Base-by-base conservation (phyloP, 2,113 vertebrate genomes). In the Xiphophorus couchianus region DNA sequence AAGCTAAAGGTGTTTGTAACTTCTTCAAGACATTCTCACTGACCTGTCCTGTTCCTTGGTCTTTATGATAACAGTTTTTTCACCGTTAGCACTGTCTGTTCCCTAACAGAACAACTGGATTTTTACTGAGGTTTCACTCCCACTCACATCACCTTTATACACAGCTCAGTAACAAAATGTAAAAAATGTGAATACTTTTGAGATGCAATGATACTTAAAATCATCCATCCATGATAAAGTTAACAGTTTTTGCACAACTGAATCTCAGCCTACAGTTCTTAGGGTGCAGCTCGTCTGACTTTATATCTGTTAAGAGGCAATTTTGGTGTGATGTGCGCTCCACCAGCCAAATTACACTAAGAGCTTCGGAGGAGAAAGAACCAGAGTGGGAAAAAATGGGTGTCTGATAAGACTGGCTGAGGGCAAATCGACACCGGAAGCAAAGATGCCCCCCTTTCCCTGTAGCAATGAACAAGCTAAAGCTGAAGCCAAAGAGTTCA, bases 361-460 rank as follows among this genome's bases (percentile, higher is more conserved):
- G 71, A 82, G 73, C 74, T 69, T 82, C 62, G 73, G 75, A 70
- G 65, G 30, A 9, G 35, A 74, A 6, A 68, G 69, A 76, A 48
- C 61, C 69, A 62, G 68, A 66, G 54, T 2, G 31, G 31, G 31
- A 6, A 27, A 12, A 39, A 37, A 13, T 69, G 69, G 64, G 1
- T 30, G 28, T 28, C 48, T 62, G 82, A 90, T 87, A 84, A 86
- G 78, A 64, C 22, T 63, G 77, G 62, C 74, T 84, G 29, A 74
- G 51, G 78, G 67, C 73, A 83, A 83, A 83, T 29, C 79, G 73
- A 72, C 73, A 68, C 33, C 73, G 73, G 78, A 85, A 82, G 27
- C 78, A 84, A 89, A 80, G 71, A 80, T 82, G 70, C 74, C 61
- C 66, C 66, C 69, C 54, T 33, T 62, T 19, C 51, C 29, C 3